These are phyloP conservation scores for Protosalanx chinensis DNA, from an alignment of 2,797 vertebrate genomes.

Conservation along the genomic window DNA sequence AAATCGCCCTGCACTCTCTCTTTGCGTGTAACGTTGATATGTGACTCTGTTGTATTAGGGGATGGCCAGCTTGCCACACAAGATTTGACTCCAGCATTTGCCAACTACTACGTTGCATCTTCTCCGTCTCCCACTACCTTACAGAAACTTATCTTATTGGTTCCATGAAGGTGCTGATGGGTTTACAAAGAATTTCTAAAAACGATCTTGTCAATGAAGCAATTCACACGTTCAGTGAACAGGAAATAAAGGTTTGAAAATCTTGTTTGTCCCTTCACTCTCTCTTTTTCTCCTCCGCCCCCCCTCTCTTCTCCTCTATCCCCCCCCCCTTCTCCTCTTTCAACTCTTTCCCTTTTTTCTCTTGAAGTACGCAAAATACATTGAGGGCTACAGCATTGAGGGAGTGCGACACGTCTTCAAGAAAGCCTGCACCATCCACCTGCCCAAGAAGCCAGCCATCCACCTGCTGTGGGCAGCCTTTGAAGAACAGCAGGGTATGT, in stretches of 20 bases:
- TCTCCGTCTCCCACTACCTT: slow-evolving; percentile 99
- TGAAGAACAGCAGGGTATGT: slow-evolving; percentile 95
- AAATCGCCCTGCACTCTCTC: slow-evolving; percentile 92
- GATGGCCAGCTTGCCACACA: slow-evolving; percentile 99
- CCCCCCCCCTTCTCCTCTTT: slow-evolving; percentile 54
- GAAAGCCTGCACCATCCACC: slow-evolving; percentile 91
- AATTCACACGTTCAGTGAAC: slow-evolving; percentile 72
- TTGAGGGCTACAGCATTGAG: slow-evolving; percentile 95
- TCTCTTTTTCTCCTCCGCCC: slow-evolving; percentile 61
- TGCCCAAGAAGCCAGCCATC: slow-evolving; percentile 89
- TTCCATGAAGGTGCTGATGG: slow-evolving; percentile 99
- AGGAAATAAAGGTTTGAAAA: slow-evolving; percentile 70
- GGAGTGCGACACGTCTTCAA: slow-evolving; percentile 94
- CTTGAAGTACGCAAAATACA: slow-evolving; percentile 98
- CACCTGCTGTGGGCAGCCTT: slow-evolving; percentile 97
- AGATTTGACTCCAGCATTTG: slow-evolving; percentile 99
- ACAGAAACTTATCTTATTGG: slow-evolving; percentile 99
- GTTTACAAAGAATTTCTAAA: slow-evolving; percentile 99
- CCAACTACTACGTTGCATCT: slow-evolving; percentile 99
- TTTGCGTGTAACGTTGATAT: slow-evolving; percentile 99
- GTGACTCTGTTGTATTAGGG: slow-evolving; percentile 99
- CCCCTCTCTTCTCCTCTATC: slow-evolving; percentile 66
- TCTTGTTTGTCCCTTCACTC: slow-evolving; percentile 46
- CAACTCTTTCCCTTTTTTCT: slow-evolving; percentile 68
- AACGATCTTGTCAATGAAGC: slow-evolving; percentile 94